Base-by-base conservation (phyloP, 2,888 invertebrate species). In the Hipparchia semele region DNA sequence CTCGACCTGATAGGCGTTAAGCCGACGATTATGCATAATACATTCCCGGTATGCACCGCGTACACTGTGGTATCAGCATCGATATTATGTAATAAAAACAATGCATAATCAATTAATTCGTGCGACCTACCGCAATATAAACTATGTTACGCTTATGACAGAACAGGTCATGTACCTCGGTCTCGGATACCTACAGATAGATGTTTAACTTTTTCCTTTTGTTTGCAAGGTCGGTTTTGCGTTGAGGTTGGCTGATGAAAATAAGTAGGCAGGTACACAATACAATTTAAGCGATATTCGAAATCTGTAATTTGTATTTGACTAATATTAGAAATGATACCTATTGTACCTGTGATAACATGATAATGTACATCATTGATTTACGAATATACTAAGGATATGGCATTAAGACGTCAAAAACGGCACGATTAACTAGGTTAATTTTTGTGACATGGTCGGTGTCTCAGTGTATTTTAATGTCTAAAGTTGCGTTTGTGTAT, bases 71-170 rank as follows among this genome's bases (percentile, higher is more conserved):
- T 74, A 58, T 65, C 54, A 13, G 9, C 54, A 49, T 62, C 66
- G 60, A 66, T 74, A 5, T 39, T 39, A 69, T 54, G 46, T 62
- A 61, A 70, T 68, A 76, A 72, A 73, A 75, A 72, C 53, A 72
- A 71, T 70, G 33, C 70, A 66, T 73, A 71, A 73, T 77, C 66
- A 13, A 75, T 71, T 69, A 74, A 67, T 60, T 66, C 68, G 12
- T 13, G 46, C 62, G 74, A 76, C 74, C 74, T 74, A 74, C 66
- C 70, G 65, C 70, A 76, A 77, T 72, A 53, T 68, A 53, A 45
- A 60, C 46, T 62, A 46, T 64, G 45, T 12, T 39, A 12, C 12
- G 51, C 9, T n/a, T 13, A 10, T 33, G 62, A 62, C 46, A 49
- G 13, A 46, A 62, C 58, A 58, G 23, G 58, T 23, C 58, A 58